A percentile compares a stretch with the other conserved stretches of the same genome.
Conservation (phyloP, 2,113 vertebrate genomes). For the Cryptotis parvus region DNA sequence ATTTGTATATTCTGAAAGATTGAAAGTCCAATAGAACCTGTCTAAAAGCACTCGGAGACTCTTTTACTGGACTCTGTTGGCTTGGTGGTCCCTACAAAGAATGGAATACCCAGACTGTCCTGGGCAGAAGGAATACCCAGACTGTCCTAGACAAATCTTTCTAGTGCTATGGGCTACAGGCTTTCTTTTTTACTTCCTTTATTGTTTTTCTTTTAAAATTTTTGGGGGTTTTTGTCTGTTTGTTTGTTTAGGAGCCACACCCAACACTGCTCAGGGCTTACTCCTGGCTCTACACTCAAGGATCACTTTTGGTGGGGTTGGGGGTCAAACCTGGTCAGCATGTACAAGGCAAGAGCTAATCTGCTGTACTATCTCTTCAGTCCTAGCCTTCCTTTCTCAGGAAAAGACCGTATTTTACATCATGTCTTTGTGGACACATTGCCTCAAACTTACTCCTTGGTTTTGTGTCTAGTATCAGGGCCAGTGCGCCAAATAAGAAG, state of each 20-base stretch:
- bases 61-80: conserved; percentile 40
- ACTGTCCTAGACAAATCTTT: background rate
- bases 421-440: background rate
- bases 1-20: conserved; percentile 30
- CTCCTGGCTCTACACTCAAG: too few relatives aligned
- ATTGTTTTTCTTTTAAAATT: too few relatives aligned
- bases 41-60: conserved; percentile 21
- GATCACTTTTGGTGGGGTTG: too few relatives aligned
- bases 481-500: background rate
- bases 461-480: background rate
- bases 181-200: background rate
- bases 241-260: too few relatives aligned
- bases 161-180: background rate
- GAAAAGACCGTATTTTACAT: background rate
- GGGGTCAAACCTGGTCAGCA: too few relatives aligned
- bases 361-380: too few relatives aligned
- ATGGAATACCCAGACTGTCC: conserved; percentile 19
- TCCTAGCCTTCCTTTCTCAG: background rate
- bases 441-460: background rate
- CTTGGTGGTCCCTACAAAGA: conserved; percentile 20
- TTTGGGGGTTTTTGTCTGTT: too few relatives aligned
- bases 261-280: too few relatives aligned
- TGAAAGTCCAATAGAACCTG: conserved; percentile 49
- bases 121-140: background rate
- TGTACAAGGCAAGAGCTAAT: too few relatives aligned